Percentiles rank a stretch among this genome's conserved stretches.
phyloP scores from a whole-genome alignment of 2,888 invertebrate species.

The Drosophila pegasa region DNA sequence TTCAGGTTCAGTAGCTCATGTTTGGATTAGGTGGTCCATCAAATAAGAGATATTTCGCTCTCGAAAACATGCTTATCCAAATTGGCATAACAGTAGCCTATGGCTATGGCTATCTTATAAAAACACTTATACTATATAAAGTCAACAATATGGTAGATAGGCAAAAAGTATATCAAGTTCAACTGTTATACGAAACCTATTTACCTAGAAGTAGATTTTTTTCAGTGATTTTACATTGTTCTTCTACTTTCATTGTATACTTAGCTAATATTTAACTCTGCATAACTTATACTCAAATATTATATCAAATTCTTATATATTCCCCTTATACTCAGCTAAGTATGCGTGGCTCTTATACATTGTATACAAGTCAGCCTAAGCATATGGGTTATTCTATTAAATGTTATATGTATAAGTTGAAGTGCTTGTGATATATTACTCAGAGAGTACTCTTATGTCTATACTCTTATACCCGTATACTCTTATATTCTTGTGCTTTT shows the following conservation, averaged over 20 bases:
- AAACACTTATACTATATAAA: not conserved
- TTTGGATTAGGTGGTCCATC: not conserved
- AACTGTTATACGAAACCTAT: not conserved
- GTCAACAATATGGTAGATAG: slow-evolving; percentile 2
- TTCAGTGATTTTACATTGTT: not conserved
- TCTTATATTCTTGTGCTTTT: too few species aligned
- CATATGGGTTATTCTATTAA: not conserved
- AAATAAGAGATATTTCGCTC: not conserved
- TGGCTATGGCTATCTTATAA: not conserved
- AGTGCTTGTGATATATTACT: not conserved
- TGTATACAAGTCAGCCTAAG: not conserved
- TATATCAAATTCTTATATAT: too few species aligned
- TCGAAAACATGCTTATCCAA: not conserved
- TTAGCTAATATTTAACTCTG: not conserved
- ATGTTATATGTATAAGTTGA: not conserved
- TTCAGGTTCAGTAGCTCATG: slow-evolving; percentile 5
- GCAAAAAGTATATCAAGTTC: not conserved
- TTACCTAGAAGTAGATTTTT: not conserved
- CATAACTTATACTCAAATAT: too few species aligned
- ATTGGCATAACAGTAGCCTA: slow-evolving; percentile 1
- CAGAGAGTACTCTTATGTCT: not conserved
- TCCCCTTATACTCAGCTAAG: too few species aligned
- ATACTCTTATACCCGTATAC: too few species aligned
- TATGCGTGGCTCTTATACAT: not conserved
- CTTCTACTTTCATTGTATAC: not conserved